Evolutionary conservation across 2,888 invertebrate genomes (phyloP), one percentile per base, ranked within the genome.

Genomic region (Venusia cambrica): DNA sequence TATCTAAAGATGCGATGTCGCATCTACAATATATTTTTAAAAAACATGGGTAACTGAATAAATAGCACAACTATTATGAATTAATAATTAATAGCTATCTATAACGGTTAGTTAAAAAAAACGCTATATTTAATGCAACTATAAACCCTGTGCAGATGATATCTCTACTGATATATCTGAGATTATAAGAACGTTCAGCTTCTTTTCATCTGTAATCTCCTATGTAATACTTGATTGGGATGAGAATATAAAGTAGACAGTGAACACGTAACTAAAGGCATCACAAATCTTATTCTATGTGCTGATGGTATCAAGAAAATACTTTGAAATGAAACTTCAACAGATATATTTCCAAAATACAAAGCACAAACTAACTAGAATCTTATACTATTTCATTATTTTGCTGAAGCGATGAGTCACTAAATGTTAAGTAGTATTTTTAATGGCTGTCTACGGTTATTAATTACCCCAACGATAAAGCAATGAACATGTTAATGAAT

Each of bases 251-350:
- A 14, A 13, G 24, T 25, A 66, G 67, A 71, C 71, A 70, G 67
- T 61, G 60, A 63, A 63, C 61, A 57, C 55, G 53, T 38, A 58
- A 61, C 70, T 65, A 66, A 71, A 59, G n/a, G 63, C 64, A 69
- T 64, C 72, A 71, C 57, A 45, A 43, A 51, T 55, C 65, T 67
- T 62, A 59, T 57, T 45, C 58, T 61, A 49, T 72, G 72, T 73
- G 71, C 73, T 74, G 65, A 66, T 67, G 56, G 62, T 60, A 60
- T 58, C 39, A 40, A 49, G 47, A 51, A 57, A 47, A 47, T 45
- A 63, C 60, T 69, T 68, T 66, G 57, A 71, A 73, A 71, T 72
- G 58, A 72, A 69, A 62, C 52, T 29, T 17, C 19, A 30, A 61
- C 52, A 45, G 55, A 45, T 52, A 57, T 73, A 67, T 74, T 75